phyloP scores from a whole-genome alignment of 1,140 invertebrate species.

The Drosophila bipectinata region DNA sequence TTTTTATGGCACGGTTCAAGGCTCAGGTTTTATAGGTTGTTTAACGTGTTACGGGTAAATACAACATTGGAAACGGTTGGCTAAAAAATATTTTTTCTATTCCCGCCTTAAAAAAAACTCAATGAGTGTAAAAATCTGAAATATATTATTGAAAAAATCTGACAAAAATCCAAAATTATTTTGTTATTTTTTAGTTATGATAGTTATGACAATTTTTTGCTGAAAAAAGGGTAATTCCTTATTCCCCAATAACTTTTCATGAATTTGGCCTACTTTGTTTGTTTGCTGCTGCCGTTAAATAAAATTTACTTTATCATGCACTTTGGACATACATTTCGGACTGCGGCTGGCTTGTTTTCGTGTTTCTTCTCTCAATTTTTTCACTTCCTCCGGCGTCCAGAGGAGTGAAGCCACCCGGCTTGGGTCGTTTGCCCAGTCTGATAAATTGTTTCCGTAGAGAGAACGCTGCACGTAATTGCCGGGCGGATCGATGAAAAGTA shows the following conservation, averaged over 20 bases:
- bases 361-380: conserved; percentile 17
- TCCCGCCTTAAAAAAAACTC: too few species aligned
- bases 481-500: conserved; percentile 78
- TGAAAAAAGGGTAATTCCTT: conserved; percentile 44
- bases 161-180: too few species aligned
- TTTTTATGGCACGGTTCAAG: conserved; percentile 51
- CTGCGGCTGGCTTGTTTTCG: conserved; percentile 30
- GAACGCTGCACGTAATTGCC: conserved; percentile 74
- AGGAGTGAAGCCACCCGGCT: conserved; percentile 24
- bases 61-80: background rate
- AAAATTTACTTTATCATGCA: conserved; percentile 77
- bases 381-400: conserved; percentile 15
- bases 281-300: conserved; percentile 69
- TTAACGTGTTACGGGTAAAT: background rate
- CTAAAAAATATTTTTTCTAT: background rate
- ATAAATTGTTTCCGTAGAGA: conserved; percentile 79
- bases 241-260: conserved; percentile 10
- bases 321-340: conserved; percentile 65
- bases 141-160: too few species aligned
- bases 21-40: conserved; percentile 19
- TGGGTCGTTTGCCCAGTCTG: conserved; percentile 71
- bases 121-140: too few species aligned
- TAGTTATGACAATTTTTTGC: too few species aligned
- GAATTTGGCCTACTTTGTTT: conserved; percentile 35
- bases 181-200: too few species aligned